Evolutionary conservation across 2,888 invertebrate species (phyloP).

Genomic region (Scotopteryx bipunctaria): DNA sequence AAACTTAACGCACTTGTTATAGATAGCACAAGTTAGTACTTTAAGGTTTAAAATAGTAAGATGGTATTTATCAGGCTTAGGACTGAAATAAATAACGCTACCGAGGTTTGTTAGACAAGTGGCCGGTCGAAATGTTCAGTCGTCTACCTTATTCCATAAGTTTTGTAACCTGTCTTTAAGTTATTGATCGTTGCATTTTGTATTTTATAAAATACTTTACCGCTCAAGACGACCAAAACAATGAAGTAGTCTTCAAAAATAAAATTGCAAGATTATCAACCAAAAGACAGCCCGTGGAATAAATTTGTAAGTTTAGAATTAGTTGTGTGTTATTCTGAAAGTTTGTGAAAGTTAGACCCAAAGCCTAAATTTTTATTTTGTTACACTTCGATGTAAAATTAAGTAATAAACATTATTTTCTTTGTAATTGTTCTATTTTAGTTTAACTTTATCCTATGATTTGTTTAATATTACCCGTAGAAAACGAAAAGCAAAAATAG

Average conservation of each 20-base stretch:
- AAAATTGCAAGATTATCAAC: not conserved
- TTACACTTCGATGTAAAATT: too few relatives aligned
- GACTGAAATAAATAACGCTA: slow-evolving; percentile 13
- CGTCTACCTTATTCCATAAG: not conserved
- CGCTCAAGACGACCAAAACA: too few relatives aligned
- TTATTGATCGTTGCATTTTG: not conserved
- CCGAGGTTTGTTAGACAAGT: not conserved
- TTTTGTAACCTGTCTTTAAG: slow-evolving; percentile 10
- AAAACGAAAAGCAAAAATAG: too few relatives aligned
- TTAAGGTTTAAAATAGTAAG: too few relatives aligned
- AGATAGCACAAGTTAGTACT: too few relatives aligned
- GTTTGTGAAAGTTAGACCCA: slow-evolving; percentile 7
- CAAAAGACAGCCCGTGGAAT: slow-evolving; percentile 2
- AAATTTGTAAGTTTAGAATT: not conserved
- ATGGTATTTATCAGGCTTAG: not conserved
- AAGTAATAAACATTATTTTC: slow-evolving; percentile 14
- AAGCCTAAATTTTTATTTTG: slow-evolving; percentile 11
- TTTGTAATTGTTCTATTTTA: slow-evolving; percentile 10
- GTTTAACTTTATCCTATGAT: slow-evolving; percentile 3
- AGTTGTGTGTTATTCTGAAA: slow-evolving; percentile 3
- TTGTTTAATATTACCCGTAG: too few relatives aligned
- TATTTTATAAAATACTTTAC: not conserved
- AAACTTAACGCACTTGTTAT: too few relatives aligned
- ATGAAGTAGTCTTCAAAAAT: too few relatives aligned
- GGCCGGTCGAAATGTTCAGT: not conserved